These are phyloP conservation scores for Corydoras maculifer DNA, from an alignment of 2,113 vertebrate genomes.

Conservation along the genomic window DNA sequence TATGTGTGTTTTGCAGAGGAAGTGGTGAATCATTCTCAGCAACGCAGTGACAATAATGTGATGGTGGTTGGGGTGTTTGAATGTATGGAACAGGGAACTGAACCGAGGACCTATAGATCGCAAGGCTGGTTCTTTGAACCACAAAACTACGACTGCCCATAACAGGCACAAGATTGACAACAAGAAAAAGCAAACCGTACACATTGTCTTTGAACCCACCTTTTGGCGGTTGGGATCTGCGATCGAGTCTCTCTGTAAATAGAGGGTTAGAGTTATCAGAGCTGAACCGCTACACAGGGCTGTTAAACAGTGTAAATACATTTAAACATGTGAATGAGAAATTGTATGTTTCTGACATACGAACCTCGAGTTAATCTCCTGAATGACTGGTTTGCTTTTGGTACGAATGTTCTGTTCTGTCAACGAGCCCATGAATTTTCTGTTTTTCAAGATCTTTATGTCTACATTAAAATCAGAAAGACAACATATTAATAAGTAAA, in stretches of 20 bases:
- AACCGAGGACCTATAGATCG: no score
- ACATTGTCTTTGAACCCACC: slow-evolving; percentile 25
- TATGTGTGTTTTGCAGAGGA: no score
- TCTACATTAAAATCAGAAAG: slow-evolving; percentile 54
- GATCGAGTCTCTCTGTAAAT: slow-evolving; percentile 17
- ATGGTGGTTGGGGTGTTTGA: no score
- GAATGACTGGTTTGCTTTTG: slow-evolving; percentile 70
- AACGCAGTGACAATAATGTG: no score
- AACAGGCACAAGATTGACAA: no score
- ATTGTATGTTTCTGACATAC: background rate
- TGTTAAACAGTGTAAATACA: background rate
- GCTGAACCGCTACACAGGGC: background rate
- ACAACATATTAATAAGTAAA: background rate
- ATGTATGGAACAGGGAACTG: no score
- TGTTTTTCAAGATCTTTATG: slow-evolving; percentile 79
- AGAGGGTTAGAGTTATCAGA: background rate
- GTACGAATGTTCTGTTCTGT: slow-evolving; percentile 78
- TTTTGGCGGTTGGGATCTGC: slow-evolving; percentile 16
- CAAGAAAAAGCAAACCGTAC: no score
- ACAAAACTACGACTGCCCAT: no score
- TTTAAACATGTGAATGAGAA: background rate
- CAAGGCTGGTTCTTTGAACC: no score
- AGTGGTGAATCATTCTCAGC: no score
- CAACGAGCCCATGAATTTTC: slow-evolving; percentile 77
- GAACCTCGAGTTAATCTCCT: slow-evolving; percentile 67